Conservation (phyloP, 1,140 invertebrate species). For the Pseudomyrmex cubaensis region DNA sequence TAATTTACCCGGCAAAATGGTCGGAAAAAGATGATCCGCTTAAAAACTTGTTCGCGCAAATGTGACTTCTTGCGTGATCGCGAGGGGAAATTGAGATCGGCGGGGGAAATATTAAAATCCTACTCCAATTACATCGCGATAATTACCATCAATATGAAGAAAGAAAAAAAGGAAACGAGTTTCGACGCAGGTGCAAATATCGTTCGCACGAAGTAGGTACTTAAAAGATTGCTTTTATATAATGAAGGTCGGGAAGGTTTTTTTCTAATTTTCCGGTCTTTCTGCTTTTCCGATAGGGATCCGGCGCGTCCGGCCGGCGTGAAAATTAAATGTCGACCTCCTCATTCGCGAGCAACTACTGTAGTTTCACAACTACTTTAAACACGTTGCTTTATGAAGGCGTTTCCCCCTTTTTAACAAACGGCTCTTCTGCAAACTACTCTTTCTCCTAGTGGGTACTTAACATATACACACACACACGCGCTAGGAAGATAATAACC, state of each 20-base stretch:
- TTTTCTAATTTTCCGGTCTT: slow-evolving; percentile 12
- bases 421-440: slow-evolving; percentile 42
- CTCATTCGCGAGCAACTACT: slow-evolving; percentile 23
- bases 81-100: background rate
- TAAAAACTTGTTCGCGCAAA: slow-evolving; percentile 24
- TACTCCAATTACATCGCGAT: slow-evolving; percentile 58
- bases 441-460: slow-evolving; percentile 14
- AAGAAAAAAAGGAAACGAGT: background rate
- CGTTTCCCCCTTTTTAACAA: slow-evolving; percentile 28
- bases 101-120: slow-evolving; percentile 62
- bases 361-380: slow-evolving; percentile 40
- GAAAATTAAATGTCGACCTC: slow-evolving; percentile 63
- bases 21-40: slow-evolving; percentile 4
- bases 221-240: slow-evolving; percentile 63
- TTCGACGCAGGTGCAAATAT: slow-evolving; percentile 56
- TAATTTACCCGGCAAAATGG: slow-evolving; percentile 38
- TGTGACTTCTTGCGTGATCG: background rate
- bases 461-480: background rate
- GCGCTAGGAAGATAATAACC: slow-evolving; percentile 61
- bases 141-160: slow-evolving; percentile 47
- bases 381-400: slow-evolving; percentile 37
- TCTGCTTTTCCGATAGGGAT: slow-evolving; percentile 29
- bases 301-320: slow-evolving; percentile 11
- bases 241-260: slow-evolving; percentile 7
- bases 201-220: slow-evolving; percentile 28